A percentile compares a stretch with the other conserved stretches of the same genome.
Conservation (phyloP, 2,888 invertebrate genomes). For the Phengaris alcon region DNA sequence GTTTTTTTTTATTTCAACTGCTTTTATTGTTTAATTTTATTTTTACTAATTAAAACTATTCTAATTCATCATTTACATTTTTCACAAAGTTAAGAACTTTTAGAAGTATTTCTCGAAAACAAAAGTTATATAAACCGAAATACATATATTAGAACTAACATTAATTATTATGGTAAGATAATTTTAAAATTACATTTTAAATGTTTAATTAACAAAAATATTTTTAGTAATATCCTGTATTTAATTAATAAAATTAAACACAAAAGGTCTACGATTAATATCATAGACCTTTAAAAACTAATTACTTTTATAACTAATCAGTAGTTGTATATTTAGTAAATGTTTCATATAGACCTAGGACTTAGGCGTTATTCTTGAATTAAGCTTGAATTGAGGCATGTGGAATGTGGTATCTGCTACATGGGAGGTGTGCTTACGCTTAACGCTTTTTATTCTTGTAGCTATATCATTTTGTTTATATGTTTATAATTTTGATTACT, state of each 20-base stretch:
- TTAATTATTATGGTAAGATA: not conserved
- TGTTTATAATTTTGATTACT: not conserved
- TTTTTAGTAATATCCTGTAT: not conserved
- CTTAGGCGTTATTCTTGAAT: not conserved
- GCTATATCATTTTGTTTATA: not conserved
- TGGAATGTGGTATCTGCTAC: not conserved
- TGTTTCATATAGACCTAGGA: not conserved
- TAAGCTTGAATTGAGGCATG: not conserved
- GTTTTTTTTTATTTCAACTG: not conserved
- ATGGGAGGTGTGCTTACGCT: slow-evolving; percentile 2
- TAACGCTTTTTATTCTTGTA: slow-evolving; percentile 15
- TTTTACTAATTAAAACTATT: not conserved
- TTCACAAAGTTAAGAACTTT: not conserved
- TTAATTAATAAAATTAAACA: not conserved
- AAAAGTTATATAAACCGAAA: not conserved
- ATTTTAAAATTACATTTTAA: not conserved
- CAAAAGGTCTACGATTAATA: too few relatives aligned
- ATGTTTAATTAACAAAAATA: not conserved
- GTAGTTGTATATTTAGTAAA: not conserved
- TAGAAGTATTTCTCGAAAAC: not conserved
- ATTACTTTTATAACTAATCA: not conserved
- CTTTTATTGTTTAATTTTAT: not conserved
- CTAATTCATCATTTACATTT: not conserved
- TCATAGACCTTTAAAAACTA: too few relatives aligned
- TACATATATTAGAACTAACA: not conserved